phyloP scores from a whole-genome alignment of 2,797 vertebrate species.

The Pelobates cultripes region DNA sequence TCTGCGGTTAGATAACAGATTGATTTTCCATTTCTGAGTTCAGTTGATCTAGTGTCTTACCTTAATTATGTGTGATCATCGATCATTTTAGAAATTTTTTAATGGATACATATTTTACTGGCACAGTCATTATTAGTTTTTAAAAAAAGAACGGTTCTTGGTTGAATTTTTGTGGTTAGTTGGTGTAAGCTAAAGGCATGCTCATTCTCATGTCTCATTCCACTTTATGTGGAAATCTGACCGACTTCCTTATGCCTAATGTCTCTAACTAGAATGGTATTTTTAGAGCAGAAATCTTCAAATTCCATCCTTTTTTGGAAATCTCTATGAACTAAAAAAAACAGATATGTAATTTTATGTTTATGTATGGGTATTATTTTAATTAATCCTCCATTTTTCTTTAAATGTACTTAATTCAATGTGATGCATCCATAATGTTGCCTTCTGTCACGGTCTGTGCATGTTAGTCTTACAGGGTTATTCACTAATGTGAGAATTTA shows the following conservation, averaged over 20 bases:
- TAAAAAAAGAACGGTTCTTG: conserved; percentile 31
- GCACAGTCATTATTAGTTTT: conserved; percentile 36
- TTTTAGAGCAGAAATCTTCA: conserved; percentile 35
- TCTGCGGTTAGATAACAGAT: conserved; percentile 45
- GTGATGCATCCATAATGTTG: too few relatives aligned
- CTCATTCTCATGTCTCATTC: conserved; percentile 39
- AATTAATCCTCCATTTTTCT: too few relatives aligned
- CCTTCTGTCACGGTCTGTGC: too few relatives aligned
- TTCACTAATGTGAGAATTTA: too few relatives aligned
- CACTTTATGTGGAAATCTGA: conserved; percentile 48
- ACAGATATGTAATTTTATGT: too few relatives aligned
- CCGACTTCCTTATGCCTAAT: conserved; percentile 25
- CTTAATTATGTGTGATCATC: conserved; percentile 48
- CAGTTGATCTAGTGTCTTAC: conserved; percentile 43
- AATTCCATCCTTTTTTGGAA: conserved; percentile 45
- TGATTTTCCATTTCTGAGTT: conserved; percentile 43
- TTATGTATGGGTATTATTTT: too few relatives aligned
- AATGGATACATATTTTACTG: conserved; percentile 37
- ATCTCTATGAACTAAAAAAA: background rate
- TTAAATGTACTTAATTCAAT: too few relatives aligned
- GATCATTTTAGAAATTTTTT: conserved; percentile 41
- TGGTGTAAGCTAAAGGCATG: conserved; percentile 36
- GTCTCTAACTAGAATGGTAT: conserved; percentile 22
- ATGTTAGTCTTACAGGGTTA: too few relatives aligned
- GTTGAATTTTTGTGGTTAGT: conserved; percentile 50